Conservation (phyloP, 2,888 invertebrate genomes). For the Cantharis rustica region DNA sequence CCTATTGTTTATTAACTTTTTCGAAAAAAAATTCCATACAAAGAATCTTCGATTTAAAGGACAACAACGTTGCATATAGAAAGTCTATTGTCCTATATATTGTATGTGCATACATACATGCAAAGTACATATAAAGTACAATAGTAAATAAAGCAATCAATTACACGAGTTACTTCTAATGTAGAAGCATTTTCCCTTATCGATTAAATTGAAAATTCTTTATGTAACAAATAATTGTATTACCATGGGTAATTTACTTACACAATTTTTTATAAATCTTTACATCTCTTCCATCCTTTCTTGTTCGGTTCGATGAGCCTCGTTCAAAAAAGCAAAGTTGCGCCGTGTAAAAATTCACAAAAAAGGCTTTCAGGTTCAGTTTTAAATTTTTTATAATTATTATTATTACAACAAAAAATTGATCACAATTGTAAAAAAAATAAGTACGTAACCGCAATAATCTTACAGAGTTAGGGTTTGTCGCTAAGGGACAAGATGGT, state of each 20-base stretch:
- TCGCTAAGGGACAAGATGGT: constrained; percentile 25
- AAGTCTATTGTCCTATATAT: neutral
- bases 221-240: neutral
- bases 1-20: neutral
- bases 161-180: neutral
- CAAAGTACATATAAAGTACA: neutral
- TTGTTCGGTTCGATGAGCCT: neutral
- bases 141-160: neutral
- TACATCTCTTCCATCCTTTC: neutral
- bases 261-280: neutral
- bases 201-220: neutral
- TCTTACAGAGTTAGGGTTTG: constrained; percentile 14
- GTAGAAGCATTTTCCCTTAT: neutral
- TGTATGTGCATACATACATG: neutral
- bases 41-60: neutral
- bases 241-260: neutral
- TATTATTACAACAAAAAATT: neutral
- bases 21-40: neutral
- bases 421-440: constrained; percentile 21
- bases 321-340: neutral
- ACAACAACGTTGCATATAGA: neutral
- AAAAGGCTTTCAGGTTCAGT: neutral
- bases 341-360: neutral
- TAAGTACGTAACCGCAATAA: constrained; percentile 29
- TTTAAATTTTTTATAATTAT: neutral